Conservation (phyloP, 2,797 vertebrate genomes). For the Notamacropus eugenii region DNA sequence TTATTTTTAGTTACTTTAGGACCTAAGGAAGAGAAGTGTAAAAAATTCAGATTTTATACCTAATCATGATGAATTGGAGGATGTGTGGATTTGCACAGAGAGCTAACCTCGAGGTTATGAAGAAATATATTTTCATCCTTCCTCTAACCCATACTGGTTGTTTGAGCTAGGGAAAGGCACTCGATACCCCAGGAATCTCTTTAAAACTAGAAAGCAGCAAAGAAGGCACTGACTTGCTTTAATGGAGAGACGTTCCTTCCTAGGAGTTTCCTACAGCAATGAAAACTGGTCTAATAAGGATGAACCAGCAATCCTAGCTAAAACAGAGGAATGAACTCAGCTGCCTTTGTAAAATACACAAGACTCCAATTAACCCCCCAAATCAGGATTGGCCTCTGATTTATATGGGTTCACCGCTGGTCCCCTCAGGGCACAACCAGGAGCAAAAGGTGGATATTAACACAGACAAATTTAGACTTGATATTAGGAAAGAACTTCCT, state of each 20-base stretch:
- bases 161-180: neutral
- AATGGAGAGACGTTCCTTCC: neutral
- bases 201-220: neutral
- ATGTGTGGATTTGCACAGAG: neutral
- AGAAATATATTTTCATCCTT: neutral
- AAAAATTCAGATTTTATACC: neutral
- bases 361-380: neutral
- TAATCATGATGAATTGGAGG: neutral
- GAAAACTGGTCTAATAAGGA: neutral
- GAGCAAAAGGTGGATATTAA: neutral
- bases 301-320: neutral
- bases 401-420: neutral
- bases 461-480: neutral
- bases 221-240: neutral
- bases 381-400: neutral
- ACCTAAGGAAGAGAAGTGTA: neutral
- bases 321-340: neutral
- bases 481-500: neutral
- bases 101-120: neutral
- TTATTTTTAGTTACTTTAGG: neutral
- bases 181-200: neutral
- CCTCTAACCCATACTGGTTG: neutral
- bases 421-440: neutral
- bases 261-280: neutral
- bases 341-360: neutral